Conservation (phyloP, 64 coral and sea anemone genomes). For the Orbicella faveolata region DNA sequence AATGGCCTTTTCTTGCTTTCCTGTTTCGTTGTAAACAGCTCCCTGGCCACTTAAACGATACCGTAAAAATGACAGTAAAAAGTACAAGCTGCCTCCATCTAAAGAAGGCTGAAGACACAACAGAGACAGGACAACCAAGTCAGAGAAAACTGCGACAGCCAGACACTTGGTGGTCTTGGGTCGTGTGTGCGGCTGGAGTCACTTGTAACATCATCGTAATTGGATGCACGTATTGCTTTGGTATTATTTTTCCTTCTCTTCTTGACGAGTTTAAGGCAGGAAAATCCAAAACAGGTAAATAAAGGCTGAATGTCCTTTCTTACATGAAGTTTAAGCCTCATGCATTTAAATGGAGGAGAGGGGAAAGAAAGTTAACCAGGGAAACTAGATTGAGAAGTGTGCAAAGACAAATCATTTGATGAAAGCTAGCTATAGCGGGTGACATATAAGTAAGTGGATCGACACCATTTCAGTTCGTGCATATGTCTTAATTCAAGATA, state of each 20-base stretch:
- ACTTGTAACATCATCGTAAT: conserved; percentile 14
- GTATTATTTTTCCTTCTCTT: conserved; percentile 43
- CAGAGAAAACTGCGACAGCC: conserved; percentile 7
- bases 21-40: background rate
- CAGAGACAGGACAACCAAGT: background rate
- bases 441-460: no score
- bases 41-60: background rate
- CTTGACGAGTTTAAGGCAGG: conserved; percentile 59
- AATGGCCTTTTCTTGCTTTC: no score
- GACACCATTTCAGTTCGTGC: no score
- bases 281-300: conserved; percentile 73
- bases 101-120: background rate
- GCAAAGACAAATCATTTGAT: no score
- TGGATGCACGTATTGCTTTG: conserved; percentile 44
- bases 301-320: no score
- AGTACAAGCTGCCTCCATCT: background rate
- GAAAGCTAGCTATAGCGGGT: no score
- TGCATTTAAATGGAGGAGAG: no score
- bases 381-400: no score
- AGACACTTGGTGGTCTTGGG: conserved; percentile 47
- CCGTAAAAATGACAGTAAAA: background rate
- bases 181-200: conserved; percentile 56
- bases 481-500: no score
- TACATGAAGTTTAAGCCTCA: no score
- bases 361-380: no score